These are phyloP conservation scores for Protobothrops flavoviridis DNA, from an alignment of 2,113 vertebrate genomes.

Conservation along the genomic window DNA sequence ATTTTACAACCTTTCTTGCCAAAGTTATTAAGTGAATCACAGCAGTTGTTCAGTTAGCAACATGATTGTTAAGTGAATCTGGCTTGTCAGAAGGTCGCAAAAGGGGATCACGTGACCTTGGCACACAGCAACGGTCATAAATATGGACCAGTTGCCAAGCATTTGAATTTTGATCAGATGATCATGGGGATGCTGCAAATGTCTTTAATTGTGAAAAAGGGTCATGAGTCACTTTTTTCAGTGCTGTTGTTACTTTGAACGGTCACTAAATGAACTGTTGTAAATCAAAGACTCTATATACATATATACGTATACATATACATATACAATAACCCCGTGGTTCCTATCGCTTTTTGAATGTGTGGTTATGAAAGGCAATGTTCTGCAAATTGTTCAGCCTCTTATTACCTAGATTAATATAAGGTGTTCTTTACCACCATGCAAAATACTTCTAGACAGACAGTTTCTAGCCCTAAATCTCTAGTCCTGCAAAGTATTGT, in stretches of 20 bases:
- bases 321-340: not conserved
- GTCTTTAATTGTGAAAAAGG: not conserved
- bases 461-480: not conserved
- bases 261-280: not conserved
- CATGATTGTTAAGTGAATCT: not conserved
- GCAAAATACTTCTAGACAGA: not conserved
- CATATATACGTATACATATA: not conserved
- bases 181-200: not conserved
- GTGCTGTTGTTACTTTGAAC: not conserved
- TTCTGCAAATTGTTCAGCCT: not conserved
- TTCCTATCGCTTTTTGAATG: not conserved
- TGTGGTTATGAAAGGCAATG: not conserved
- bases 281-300: not conserved
- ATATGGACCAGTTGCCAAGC: not conserved
- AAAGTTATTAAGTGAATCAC: not conserved
- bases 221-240: not conserved
- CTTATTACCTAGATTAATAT: not conserved
- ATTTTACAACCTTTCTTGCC: not conserved
- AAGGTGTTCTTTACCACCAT: not conserved
- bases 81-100: not conserved
- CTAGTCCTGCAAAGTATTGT: not conserved
- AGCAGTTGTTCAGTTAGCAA: not conserved
- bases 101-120: not conserved
- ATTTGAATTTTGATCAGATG: not conserved
- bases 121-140: not conserved